A percentile compares a stretch with the other conserved stretches of the same genome.
Conservation (phyloP, 2,888 invertebrate genomes). For the Dione vanillae region DNA sequence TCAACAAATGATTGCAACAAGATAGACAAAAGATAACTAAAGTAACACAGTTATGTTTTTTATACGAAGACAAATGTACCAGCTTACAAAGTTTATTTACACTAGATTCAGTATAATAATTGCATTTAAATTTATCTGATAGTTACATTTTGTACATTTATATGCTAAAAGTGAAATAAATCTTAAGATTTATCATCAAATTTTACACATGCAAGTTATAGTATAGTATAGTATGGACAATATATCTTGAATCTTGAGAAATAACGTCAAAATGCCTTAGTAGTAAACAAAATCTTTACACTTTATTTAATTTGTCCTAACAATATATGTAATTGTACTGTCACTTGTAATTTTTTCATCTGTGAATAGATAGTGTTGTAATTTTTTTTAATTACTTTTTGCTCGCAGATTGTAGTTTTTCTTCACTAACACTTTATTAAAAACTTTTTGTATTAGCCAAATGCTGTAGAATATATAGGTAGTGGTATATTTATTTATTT, state of each 20-base stretch:
- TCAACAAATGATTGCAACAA: not conserved
- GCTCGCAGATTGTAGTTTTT: not conserved
- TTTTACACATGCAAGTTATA: not conserved
- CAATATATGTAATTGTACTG: not conserved
- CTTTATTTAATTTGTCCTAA: not conserved
- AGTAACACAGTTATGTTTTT: not conserved
- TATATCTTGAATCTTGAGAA: conserved; percentile 2
- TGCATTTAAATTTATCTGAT: not conserved
- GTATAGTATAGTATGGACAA: too few relatives aligned
- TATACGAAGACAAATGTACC: conserved; percentile 1
- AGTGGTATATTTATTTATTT: not conserved
- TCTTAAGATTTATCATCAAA: not conserved
- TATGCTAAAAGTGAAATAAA: not conserved
- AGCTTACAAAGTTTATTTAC: conserved; percentile 15
- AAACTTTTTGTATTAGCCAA: not conserved
- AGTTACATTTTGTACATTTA: conserved; percentile 10
- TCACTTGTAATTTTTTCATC: not conserved
- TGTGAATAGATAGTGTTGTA: not conserved
- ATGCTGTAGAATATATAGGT: not conserved
- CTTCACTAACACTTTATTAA: not conserved
- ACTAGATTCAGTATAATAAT: not conserved
- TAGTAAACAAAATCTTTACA: not conserved
- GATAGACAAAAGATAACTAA: not conserved
- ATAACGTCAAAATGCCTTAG: not conserved
- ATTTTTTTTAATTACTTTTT: too few relatives aligned